Conservation (phyloP, 2,888 invertebrate species). For the Heliconius erato region DNA sequence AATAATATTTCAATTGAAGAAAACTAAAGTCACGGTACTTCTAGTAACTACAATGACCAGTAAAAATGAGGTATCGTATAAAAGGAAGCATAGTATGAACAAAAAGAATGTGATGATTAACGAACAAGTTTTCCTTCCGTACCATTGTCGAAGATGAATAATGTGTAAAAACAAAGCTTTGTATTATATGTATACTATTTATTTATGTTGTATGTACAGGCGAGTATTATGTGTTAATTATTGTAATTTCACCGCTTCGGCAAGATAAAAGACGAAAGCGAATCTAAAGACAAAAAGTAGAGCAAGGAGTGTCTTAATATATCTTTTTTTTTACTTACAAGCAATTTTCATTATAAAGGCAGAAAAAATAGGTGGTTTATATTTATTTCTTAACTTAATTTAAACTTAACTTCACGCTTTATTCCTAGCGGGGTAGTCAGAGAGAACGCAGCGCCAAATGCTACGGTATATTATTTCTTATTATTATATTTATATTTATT, state of each 20-base stretch:
- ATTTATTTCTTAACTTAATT: too few relatives aligned
- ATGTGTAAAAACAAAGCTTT: slow-evolving; percentile 8
- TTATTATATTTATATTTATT: too few relatives aligned
- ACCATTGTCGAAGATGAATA: slow-evolving; percentile 26
- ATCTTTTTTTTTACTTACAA: neutral
- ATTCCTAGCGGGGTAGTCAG: too few relatives aligned
- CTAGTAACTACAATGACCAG: neutral
- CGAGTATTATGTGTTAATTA: neutral
- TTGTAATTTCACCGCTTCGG: neutral
- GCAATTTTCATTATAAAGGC: neutral
- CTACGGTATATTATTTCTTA: too few relatives aligned
- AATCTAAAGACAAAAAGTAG: neutral
- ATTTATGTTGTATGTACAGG: neutral
- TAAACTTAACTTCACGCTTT: too few relatives aligned
- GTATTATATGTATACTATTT: neutral
- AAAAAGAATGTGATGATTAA: slow-evolving; percentile 34
- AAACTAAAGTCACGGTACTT: neutral
- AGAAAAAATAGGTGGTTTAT: too few relatives aligned
- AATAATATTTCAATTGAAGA: neutral
- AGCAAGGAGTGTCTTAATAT: neutral
- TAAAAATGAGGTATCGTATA: neutral
- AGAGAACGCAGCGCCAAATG: too few relatives aligned
- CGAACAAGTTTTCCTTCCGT: slow-evolving; percentile 41
- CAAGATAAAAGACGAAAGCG: neutral
- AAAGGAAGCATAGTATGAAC: slow-evolving; percentile 2